These are phyloP conservation scores for Podargus strigoides DNA, from an alignment of 2,797 vertebrate species.

Conservation along the genomic window DNA sequence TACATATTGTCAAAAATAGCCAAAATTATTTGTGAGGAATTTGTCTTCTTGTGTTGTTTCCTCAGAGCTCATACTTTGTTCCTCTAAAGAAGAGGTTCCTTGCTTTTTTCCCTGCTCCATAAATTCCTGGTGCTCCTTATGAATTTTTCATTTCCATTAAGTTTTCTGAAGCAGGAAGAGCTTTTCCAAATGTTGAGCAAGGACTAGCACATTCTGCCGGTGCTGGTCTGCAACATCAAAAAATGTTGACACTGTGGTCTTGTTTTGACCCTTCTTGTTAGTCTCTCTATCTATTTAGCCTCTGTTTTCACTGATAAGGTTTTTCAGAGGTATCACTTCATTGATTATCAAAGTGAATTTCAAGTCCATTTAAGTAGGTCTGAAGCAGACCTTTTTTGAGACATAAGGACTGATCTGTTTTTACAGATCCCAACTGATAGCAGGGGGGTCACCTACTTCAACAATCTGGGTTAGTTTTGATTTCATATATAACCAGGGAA, in stretches of 20 bases:
- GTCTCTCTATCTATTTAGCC: not conserved
- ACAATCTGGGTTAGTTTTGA: not conserved
- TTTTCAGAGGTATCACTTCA: not conserved
- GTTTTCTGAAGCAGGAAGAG: not conserved
- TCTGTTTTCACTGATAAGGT: not conserved
- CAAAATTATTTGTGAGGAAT: not conserved
- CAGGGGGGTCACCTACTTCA: not conserved
- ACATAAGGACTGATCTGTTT: not conserved
- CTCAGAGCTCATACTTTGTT: not conserved
- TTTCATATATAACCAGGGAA: not conserved
- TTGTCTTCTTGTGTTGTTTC: not conserved
- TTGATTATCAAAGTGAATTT: not conserved
- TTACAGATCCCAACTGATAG: not conserved
- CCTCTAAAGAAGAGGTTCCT: not conserved
- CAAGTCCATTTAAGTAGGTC: not conserved
- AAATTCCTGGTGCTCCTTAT: not conserved
- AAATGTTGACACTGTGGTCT: not conserved
- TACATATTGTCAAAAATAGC: not conserved
- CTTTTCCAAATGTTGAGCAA: not conserved
- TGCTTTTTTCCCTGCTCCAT: not conserved
- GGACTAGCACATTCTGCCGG: not conserved
- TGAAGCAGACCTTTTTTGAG: not conserved
- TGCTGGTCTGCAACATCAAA: not conserved
- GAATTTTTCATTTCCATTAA: not conserved
- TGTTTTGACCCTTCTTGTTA: not conserved